Base-by-base conservation (phyloP, 2,113 vertebrate genomes). In the Oryzias woworae region DNA sequence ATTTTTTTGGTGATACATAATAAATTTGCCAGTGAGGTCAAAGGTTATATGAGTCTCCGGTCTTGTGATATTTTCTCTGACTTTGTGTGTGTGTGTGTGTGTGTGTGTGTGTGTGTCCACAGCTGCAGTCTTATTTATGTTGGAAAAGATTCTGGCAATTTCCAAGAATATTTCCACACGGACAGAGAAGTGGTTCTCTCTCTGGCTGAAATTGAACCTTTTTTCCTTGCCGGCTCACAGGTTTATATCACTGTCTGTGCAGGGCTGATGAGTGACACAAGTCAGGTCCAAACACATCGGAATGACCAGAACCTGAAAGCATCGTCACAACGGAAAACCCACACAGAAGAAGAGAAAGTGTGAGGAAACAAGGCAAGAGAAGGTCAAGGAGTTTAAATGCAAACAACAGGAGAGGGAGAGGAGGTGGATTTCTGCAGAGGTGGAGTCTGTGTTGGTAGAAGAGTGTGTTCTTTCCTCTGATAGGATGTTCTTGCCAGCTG, bases 121-220 rank as follows among this genome's bases (percentile, higher is more conserved):
- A 82, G 71, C 77, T 75, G 73, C 80, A 95, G 94, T 95, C 86
- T 92, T 96, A 52, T 98, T 97, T 90, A 93, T 95, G 88, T 94
- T 98, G 88, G 85, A 82, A 79, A 61, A 52, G 58, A 60, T 62
- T 82, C 59, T 66, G 68, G 69, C 69, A 54, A 74, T 85, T 87
- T 85, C 83, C 85, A 75, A 68, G 77, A 80, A 83, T 70, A 78
- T 80, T 72, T 73, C 68, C 59, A 77, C 62, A 82, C 46, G 56
- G 28, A 52, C 69, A 52, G 60, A 80, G 54, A 75, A 64, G 63
- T 14, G 5, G 56, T 66, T 78, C 73, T 82, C 62, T 68, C 53
- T 77, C 56, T 62, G 69, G 64, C 49, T 77, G 44, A 70, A 83
- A 86, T 49, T 41, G 6, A 62, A 71, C 46, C 74, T 75, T 73